A percentile compares a stretch with the other conserved stretches of the same genome.
Conservation (phyloP, 2,797 vertebrate species). For the Macrochelys suwanniensis region DNA sequence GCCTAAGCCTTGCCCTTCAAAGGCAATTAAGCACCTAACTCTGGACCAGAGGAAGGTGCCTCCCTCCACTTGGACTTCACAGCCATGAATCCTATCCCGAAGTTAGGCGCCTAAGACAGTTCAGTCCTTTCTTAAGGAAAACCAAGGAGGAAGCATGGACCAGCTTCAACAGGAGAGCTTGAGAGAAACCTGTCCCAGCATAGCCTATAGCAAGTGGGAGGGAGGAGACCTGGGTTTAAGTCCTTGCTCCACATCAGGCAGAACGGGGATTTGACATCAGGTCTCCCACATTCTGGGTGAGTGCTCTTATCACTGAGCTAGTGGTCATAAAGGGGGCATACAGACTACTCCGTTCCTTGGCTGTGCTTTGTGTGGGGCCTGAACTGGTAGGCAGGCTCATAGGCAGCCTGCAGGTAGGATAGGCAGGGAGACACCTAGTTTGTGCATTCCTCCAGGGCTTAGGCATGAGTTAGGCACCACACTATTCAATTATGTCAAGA, state of each 20-base stretch:
- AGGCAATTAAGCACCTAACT: too few relatives aligned
- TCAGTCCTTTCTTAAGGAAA: too few relatives aligned
- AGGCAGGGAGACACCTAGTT: neutral
- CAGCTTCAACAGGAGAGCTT: too few relatives aligned
- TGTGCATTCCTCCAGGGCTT: neutral
- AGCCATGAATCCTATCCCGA: too few relatives aligned
- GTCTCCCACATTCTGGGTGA: neutral
- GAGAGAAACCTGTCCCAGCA: too few relatives aligned
- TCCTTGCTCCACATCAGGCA: neutral
- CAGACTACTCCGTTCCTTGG: neutral
- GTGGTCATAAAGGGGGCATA: neutral
- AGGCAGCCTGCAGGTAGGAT: neutral
- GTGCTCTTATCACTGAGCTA: neutral
- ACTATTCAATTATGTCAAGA: neutral
- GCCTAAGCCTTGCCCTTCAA: too few relatives aligned
- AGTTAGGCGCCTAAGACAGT: too few relatives aligned
- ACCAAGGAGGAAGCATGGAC: too few relatives aligned
- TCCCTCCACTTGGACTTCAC: too few relatives aligned
- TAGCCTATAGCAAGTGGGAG: too few relatives aligned
- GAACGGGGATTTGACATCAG: neutral
- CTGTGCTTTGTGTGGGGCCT: neutral
- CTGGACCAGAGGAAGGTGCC: too few relatives aligned
- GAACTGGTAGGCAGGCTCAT: neutral
- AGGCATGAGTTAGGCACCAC: neutral
- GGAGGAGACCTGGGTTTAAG: neutral